These are phyloP conservation scores for Spilosoma lubricipeda DNA, from an alignment of 2,888 invertebrate species.

Conservation along the genomic window DNA sequence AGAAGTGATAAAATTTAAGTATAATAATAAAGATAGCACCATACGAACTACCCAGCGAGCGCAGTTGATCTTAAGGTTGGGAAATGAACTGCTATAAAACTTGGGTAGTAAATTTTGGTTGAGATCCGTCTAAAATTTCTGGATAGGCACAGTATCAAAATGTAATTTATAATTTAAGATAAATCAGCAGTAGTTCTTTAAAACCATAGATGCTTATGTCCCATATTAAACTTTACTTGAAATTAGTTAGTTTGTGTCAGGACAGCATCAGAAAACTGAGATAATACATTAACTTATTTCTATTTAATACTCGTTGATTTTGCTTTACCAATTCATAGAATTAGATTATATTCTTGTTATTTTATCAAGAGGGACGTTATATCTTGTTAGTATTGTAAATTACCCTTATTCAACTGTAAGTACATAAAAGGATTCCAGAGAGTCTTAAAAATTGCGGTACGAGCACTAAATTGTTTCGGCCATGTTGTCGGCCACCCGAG, in stretches of 20 bases:
- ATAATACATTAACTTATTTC: neutral
- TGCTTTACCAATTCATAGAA: slow-evolving; percentile 19
- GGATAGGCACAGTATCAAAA: slow-evolving; percentile 3
- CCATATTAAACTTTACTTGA: neutral
- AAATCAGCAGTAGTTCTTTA: neutral
- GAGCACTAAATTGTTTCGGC: slow-evolving; percentile 72
- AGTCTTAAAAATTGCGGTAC: slow-evolving; percentile 65
- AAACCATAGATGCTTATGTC: neutral
- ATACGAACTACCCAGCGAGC: slow-evolving; percentile 45
- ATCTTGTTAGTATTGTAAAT: slow-evolving; percentile 51
- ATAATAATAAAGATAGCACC: slow-evolving; percentile 43
- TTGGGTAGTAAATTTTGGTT: slow-evolving; percentile 14
- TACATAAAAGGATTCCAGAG: slow-evolving; percentile 67
- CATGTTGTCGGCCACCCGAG: slow-evolving; percentile 68
- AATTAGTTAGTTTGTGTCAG: neutral
- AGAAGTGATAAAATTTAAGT: slow-evolving; percentile 63
- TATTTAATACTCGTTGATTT: neutral
- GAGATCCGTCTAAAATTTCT: slow-evolving; percentile 25
- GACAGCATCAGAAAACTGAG: slow-evolving; percentile 1
- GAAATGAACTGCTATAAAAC: slow-evolving; percentile 38
- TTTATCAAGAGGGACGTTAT: slow-evolving; percentile 41
- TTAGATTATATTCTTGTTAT: slow-evolving; percentile 28
- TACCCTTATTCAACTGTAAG: slow-evolving; percentile 52
- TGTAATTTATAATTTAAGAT: neutral
- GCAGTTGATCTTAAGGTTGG: slow-evolving; percentile 45